phyloP scores from a whole-genome alignment of 1,140 invertebrate species.

The Calliphora vicina region DNA sequence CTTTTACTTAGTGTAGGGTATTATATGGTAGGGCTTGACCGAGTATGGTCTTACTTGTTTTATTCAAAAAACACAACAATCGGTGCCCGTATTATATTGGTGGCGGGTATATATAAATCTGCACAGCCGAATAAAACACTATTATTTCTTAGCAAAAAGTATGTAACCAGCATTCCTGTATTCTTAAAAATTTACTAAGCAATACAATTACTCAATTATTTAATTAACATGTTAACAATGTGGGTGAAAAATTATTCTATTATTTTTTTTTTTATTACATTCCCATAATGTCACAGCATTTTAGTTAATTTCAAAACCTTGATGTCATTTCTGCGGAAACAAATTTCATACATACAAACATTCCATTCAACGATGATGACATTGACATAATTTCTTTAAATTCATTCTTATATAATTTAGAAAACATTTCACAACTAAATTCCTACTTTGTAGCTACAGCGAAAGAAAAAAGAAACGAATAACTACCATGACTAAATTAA shows the following conservation, averaged over 20 bases:
- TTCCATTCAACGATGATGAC: background rate
- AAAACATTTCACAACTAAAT: background rate
- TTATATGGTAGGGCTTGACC: too few relatives aligned
- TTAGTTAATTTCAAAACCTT: background rate
- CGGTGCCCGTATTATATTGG: too few relatives aligned
- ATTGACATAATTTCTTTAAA: conserved; percentile 19
- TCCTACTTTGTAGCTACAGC: background rate
- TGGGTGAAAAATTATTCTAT: background rate
- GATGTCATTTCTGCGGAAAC: background rate
- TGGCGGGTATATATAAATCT: too few relatives aligned
- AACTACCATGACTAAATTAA: background rate
- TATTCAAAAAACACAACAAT: too few relatives aligned
- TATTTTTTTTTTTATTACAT: too few relatives aligned
- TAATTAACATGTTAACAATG: background rate
- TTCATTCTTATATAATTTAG: conserved; percentile 9
- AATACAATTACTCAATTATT: background rate
- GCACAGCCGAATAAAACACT: too few relatives aligned
- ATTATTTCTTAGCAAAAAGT: too few relatives aligned
- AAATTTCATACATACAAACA: too few relatives aligned
- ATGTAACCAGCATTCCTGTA: too few relatives aligned
- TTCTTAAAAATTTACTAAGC: too few relatives aligned
- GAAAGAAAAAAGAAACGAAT: background rate
- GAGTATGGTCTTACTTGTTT: too few relatives aligned
- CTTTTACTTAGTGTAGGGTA: too few relatives aligned
- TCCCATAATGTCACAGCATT: background rate